phyloP scores from a whole-genome alignment of 2,797 vertebrate genomes.

The Avahi laniger region DNA sequence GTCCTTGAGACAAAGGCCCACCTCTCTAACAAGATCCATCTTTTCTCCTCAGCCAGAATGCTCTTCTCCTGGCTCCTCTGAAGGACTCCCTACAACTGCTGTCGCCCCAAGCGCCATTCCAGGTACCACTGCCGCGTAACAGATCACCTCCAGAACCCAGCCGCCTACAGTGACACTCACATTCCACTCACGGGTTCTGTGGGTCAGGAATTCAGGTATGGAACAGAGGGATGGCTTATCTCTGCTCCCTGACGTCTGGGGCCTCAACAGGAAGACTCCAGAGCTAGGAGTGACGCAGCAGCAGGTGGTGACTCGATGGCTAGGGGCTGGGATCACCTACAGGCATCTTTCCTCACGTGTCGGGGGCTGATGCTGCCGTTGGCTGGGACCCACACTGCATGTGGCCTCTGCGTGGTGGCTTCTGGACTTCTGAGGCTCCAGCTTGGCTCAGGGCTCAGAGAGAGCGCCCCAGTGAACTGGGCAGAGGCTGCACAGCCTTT shows the following conservation, averaged over 20 bases:
- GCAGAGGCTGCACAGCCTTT: not conserved
- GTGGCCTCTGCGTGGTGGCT: not conserved
- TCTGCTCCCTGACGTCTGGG: not conserved
- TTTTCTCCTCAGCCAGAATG: not conserved
- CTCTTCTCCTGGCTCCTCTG: not conserved
- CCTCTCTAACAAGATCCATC: not conserved
- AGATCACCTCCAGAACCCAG: not conserved
- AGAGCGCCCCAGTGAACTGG: not conserved
- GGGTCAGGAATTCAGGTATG: not conserved
- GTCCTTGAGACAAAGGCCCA: not conserved
- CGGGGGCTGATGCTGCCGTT: not conserved
- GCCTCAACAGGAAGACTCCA: not conserved
- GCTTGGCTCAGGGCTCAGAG: not conserved
- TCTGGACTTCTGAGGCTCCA: not conserved
- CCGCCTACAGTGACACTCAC: not conserved
- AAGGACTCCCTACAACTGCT: not conserved
- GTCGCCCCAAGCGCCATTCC: not conserved
- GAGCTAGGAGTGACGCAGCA: not conserved
- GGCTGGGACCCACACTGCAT: accelerated
- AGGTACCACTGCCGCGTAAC: not conserved
- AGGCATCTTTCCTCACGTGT: not conserved
- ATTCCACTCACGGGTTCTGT: not conserved
- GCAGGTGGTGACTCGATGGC: not conserved
- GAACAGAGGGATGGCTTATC: not conserved
- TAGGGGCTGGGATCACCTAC: not conserved